Percentiles rank a stretch among this genome's conserved stretches.
phyloP scores from a whole-genome alignment of 1,140 invertebrate genomes.

The Drosophila pandora region DNA sequence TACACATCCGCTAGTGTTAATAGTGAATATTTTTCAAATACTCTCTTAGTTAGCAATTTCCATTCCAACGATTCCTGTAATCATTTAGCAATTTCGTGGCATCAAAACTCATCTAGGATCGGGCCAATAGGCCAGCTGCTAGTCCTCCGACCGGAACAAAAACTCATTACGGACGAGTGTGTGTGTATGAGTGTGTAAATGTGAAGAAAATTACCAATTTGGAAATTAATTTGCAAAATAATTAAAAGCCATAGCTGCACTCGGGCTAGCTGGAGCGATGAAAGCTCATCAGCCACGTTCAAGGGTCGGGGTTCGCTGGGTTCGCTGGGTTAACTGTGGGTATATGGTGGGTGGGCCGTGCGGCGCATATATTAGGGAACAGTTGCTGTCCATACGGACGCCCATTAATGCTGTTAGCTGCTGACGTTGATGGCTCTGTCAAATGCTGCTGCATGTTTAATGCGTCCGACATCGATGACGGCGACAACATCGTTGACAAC shows the following conservation, averaged over 20 bases:
- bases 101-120: conserved; percentile 23
- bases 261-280: conserved; percentile 35
- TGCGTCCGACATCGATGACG: conserved; percentile 71
- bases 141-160: conserved; percentile 47
- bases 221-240: conserved; percentile 81
- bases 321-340: conserved; percentile 4
- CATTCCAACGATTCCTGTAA: conserved; percentile 23
- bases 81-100: conserved; percentile 39
- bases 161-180: conserved; percentile 61
- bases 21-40: conserved; percentile 10
- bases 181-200: conserved; percentile 66
- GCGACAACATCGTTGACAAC: conserved; percentile 62
- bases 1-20: background rate
- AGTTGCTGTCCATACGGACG: conserved; percentile 41
- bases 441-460: conserved; percentile 82
- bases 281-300: conserved; percentile 52
- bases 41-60: conserved; percentile 20
- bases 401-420: conserved; percentile 79
- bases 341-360: background rate
- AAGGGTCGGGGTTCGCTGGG: conserved; percentile 20
- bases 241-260: conserved; percentile 72
- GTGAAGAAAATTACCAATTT: conserved; percentile 81
- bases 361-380: conserved; percentile 18
- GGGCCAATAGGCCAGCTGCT: conserved; percentile 57
- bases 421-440: conserved; percentile 80